Evolutionary conservation across 2,113 vertebrate species (phyloP), one percentile per base, ranked within the genome.

Genomic region (Grus americana): DNA sequence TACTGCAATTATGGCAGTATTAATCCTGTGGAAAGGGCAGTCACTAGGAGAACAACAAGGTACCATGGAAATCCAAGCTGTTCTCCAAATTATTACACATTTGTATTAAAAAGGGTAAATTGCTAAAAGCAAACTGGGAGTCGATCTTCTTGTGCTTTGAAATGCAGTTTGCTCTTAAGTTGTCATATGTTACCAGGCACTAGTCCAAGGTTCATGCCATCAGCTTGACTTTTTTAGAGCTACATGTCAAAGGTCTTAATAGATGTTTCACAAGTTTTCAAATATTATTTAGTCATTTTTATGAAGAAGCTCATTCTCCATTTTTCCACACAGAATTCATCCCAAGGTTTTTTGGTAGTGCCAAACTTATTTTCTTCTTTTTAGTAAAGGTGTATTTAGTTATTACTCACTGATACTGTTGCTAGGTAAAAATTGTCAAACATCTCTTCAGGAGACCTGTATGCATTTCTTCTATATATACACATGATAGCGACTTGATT

Each of bases 301-400:
- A 55, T 57, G 11, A 40, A 54, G 11, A 80, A 74, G 66, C 3
- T 34, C 49, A 13, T 49, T 80, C 4, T 78, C 4, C 2, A 5
- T 52, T 70, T 88, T 94, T 76, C 24, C 55, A 8, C 16, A 73
- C 10, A 46, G 4, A 73, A 88, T 57, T 84, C 1, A 66, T 65
- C 3, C 15, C 15, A 40, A 3, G 0, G 10, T 40, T 47, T 76
- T 83, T 75, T 59, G 1, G 3, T 58, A 78, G 7, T 50, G 19
- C 0, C 3, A 57, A 19, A 66, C 24, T 22, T 46, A 38, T 82
- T 86, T 50, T n/a, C 44, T 46, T 70, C 15, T 58, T 84, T 86
- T 87, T 52, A 70, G 2, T 57, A 54, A 44, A 46, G 3, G 1
- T 49, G 3, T 46, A 40, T 92, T 89, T 73, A 78, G 42, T 30